Evolutionary conservation across 2,888 invertebrate species (phyloP), one percentile per base, ranked within the genome.

Genomic region (Chirona hameri): DNA sequence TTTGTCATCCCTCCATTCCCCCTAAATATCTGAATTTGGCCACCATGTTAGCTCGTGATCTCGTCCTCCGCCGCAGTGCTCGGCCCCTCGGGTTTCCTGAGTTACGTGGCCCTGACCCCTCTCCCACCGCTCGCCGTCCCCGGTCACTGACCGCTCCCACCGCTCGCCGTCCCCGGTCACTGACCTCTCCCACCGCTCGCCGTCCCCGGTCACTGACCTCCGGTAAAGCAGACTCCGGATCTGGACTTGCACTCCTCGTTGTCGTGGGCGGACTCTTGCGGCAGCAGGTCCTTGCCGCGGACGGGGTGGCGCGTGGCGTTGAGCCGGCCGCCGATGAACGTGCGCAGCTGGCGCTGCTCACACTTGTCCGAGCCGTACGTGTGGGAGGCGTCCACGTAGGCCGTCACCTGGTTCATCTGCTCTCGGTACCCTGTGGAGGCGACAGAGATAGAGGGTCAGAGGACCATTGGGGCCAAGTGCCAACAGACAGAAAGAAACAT

Each of bases 361-460:
- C 90, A 90, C 76, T 87, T 87, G 83, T 89, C 89, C 3, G 89
- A 89, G 7, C 90, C 90, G 85, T 91, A 91, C 39, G 90, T 88
- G 83, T 87, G 87, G 5, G 89, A 89, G 4, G 87, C 88, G 85
- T 89, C 89, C 2, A 90, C 84, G 85, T 88, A 90, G 0, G 90
- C 87, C 0, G 90, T 89, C 14, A 89, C 89, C 85, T 89, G 88
- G 85, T 90, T 90, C 83, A 89, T 87, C 85, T 90, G 90, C 84
- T 90, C 90, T 31, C 90, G 86, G 69, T 88, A 88, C n/a, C 89
- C 88, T 87, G 81, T n/a, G 7, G 4, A 39, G 39, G 52, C 12
- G 52, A 52, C 15, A 18, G 52, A 52, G 52, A 18, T 12, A 52
- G 39, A 39, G 39, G 39, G 39, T 39, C 39, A 39, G 39, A 39